Evolutionary conservation across 2,888 invertebrate genomes (phyloP).

Genomic region (Aelia acuminata): DNA sequence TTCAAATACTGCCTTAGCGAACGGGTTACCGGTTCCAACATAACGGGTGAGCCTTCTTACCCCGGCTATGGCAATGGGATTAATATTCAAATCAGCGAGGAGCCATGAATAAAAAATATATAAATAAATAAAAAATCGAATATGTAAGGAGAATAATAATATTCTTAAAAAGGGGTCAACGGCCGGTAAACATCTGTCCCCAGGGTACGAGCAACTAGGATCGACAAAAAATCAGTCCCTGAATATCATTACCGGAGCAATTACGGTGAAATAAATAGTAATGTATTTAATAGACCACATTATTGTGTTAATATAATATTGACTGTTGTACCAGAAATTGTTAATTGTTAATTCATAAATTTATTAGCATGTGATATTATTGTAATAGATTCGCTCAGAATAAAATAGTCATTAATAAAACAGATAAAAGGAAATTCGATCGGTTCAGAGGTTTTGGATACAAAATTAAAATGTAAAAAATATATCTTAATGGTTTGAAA

Average conservation of each 20-base stretch:
- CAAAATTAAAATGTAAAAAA: too few species aligned
- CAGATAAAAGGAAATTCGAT: too few species aligned
- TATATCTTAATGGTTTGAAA: too few species aligned
- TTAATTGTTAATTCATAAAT: too few species aligned
- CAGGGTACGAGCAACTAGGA: neutral
- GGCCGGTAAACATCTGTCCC: slow-evolving; percentile 3
- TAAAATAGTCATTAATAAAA: too few species aligned
- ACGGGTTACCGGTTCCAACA: neutral
- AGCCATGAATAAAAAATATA: slow-evolving; percentile 28
- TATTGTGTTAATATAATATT: too few species aligned
- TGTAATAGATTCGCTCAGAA: too few species aligned
- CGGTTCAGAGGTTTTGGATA: too few species aligned
- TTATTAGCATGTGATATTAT: too few species aligned
- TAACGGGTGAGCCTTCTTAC: neutral
- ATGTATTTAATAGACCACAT: neutral
- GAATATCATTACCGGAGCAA: neutral
- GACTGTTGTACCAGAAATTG: too few species aligned
- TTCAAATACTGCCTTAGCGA: neutral
- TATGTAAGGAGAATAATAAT: slow-evolving; percentile 39
- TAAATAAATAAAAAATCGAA: slow-evolving; percentile 12
- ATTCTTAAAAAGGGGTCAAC: slow-evolving; percentile 12
- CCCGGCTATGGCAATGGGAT: neutral
- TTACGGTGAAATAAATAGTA: neutral
- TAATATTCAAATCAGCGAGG: slow-evolving; percentile 9
- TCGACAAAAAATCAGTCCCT: neutral